Evolutionary conservation across 1,140 invertebrate genomes (phyloP).

Genomic region (Euschistus heros): DNA sequence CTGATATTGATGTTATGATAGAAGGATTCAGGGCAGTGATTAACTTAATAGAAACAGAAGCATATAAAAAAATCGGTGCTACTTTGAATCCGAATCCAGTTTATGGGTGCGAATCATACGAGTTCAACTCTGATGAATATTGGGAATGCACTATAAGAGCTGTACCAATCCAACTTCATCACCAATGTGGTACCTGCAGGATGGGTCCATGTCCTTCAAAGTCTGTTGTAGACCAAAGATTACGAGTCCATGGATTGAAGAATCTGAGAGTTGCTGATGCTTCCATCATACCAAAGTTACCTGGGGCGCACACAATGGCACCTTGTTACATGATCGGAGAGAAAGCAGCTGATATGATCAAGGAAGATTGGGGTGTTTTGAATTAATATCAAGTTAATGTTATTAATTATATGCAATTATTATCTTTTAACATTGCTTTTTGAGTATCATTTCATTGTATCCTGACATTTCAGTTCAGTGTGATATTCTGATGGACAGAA

Average conservation of each 20-base stretch:
- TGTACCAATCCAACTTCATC: constrained; percentile 41
- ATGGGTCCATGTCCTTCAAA: constrained; percentile 42
- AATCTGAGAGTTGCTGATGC: constrained; percentile 35
- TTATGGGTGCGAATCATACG: constrained; percentile 36
- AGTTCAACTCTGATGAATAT: constrained; percentile 45
- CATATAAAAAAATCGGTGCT: constrained; percentile 42
- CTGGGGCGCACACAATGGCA: constrained; percentile 34
- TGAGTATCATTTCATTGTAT: too few species aligned
- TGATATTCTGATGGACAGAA: too few species aligned
- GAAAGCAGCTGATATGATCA: constrained; percentile 1
- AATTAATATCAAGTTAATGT: too few species aligned
- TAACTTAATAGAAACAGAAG: constrained; percentile 41
- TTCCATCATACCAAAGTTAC: constrained; percentile 34
- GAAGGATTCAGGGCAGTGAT: constrained; percentile 45
- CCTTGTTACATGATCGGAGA: constrained; percentile 43
- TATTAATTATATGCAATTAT: too few species aligned
- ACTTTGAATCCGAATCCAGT: neutral
- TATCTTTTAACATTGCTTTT: too few species aligned
- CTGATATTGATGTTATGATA: constrained; percentile 25
- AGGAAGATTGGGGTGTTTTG: neutral
- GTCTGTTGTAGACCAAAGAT: constrained; percentile 39
- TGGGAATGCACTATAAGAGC: constrained; percentile 47
- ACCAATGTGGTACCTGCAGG: constrained; percentile 45
- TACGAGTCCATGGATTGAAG: constrained; percentile 36
- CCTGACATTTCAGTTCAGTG: too few species aligned